A percentile compares a stretch with the other conserved stretches of the same genome.
These are phyloP conservation scores for Trachemys scripta DNA, from an alignment of 2,113 vertebrate species.

Conservation along the genomic window DNA sequence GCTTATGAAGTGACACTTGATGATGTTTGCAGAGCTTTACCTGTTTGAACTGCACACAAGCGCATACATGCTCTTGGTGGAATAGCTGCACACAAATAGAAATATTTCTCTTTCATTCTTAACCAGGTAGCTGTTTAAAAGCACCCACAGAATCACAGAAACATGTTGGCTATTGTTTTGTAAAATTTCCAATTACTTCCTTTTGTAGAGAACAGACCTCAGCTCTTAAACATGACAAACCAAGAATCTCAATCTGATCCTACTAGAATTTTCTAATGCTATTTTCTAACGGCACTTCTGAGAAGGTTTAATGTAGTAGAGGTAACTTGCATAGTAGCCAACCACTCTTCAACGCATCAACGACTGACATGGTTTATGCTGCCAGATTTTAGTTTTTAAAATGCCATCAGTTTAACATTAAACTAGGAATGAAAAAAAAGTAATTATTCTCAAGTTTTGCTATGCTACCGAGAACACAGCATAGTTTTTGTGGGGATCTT, in stretches of 20 bases:
- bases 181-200: background rate
- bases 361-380: slow-evolving; percentile 37
- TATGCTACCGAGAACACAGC: slow-evolving; percentile 33
- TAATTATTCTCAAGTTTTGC: slow-evolving; percentile 66
- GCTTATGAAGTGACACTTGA: background rate
- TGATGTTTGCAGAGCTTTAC: background rate
- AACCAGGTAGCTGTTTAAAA: background rate
- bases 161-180: background rate
- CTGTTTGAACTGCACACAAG: background rate
- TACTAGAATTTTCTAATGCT: slow-evolving; percentile 69
- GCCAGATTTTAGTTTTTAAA: slow-evolving; percentile 68
- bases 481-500: background rate
- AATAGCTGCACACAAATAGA: background rate
- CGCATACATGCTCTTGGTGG: background rate
- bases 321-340: slow-evolving; percentile 66
- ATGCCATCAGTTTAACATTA: slow-evolving; percentile 64
- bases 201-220: background rate
- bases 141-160: background rate
- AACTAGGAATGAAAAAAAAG: slow-evolving; percentile 19
- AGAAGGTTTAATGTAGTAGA: slow-evolving; percentile 64
- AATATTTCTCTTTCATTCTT: background rate
- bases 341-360: slow-evolving; percentile 29
- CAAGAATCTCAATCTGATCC: slow-evolving; percentile 1
- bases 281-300: slow-evolving; percentile 41
- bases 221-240: background rate